A percentile compares a stretch with the other conserved stretches of the same genome.
phyloP scores from a whole-genome alignment of 2,888 invertebrate genomes.

The Cryptocheilus praepositus region DNA sequence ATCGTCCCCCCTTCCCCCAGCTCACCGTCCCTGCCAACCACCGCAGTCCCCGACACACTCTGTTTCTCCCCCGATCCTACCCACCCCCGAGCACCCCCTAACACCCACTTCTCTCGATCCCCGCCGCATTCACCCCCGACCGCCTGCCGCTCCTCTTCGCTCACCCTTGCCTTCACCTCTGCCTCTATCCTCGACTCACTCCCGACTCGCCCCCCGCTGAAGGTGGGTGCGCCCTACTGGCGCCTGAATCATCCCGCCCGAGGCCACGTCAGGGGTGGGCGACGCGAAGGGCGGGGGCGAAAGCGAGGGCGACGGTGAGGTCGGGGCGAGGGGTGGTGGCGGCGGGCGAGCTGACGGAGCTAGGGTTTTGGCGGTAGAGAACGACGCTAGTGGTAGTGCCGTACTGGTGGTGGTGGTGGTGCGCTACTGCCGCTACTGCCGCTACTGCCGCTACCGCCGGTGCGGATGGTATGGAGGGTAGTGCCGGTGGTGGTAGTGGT shows the following conservation, averaged over 20 bases:
- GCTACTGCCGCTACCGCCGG: constrained; percentile 10
- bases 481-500: constrained; percentile 33
- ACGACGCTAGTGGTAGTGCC: constrained; percentile 37
- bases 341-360: constrained; percentile 66
- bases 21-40: constrained; percentile 27
- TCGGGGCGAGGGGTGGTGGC: constrained; percentile 40
- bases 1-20: constrained; percentile 18
- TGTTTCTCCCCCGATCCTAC: constrained; percentile 64
- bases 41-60: constrained; percentile 68
- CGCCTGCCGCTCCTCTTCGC: constrained; percentile 23
- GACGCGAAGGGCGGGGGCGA: constrained; percentile 25
- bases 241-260: constrained; percentile 75
- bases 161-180: constrained; percentile 27
- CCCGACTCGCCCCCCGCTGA: constrained; percentile 58
- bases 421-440: constrained; percentile 4
- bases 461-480: constrained; percentile 8
- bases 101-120: constrained; percentile 32
- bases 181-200: constrained; percentile 22
- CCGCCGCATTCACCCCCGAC: constrained; percentile 21
- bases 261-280: constrained; percentile 60
- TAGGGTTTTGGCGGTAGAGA: constrained; percentile 67
- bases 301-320: constrained; percentile 33
- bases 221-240: constrained; percentile 75
- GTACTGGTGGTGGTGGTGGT: constrained; percentile 19
- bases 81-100: constrained; percentile 41